Percentiles rank a stretch among this genome's conserved stretches.
Evolutionary conservation across 53 echinoderm and acorn worm genomes (phyloP).

Genomic region (Astropecten irregularis): DNA sequence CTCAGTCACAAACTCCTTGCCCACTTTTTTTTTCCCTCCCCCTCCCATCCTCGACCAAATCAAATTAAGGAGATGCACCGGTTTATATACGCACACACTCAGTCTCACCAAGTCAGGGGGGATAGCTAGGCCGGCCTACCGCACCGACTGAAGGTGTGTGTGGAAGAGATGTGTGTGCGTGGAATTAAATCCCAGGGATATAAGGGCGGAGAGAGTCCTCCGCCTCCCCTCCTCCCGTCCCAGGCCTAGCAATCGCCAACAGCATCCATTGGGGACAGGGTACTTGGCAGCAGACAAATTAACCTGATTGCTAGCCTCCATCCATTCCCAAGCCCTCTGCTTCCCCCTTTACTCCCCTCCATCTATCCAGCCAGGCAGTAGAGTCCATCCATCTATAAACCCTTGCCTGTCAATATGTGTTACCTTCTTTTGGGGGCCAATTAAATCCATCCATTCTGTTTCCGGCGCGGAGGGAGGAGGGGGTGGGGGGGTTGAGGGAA

Average conservation of each 20-base stretch:
- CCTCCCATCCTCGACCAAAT: conserved; percentile 23
- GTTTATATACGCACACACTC: not conserved
- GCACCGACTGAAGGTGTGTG: not conserved
- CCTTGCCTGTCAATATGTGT: conserved; percentile 33
- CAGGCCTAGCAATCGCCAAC: too few relatives aligned
- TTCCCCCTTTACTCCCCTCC: too few relatives aligned
- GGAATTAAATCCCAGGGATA: conserved; percentile 11
- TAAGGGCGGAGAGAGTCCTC: not conserved
- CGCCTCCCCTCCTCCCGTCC: too few relatives aligned
- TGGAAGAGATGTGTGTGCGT: not conserved
- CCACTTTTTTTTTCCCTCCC: too few relatives aligned
- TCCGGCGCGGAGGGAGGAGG: not conserved
- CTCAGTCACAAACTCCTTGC: not conserved
- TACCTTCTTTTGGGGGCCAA: not conserved
- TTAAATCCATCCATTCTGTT: not conserved
- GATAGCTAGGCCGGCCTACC: too few relatives aligned
- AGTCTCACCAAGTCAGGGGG: too few relatives aligned
- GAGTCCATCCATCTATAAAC: too few relatives aligned
- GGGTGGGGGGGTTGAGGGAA: too few relatives aligned
- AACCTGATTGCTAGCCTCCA: conserved; percentile 38
- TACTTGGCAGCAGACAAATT: conserved; percentile 26
- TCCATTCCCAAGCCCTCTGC: not conserved
- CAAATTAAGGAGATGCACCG: conserved; percentile 18
- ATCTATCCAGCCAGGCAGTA: too few relatives aligned
- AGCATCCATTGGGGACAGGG: conserved; percentile 2